A percentile compares a stretch with the other conserved stretches of the same genome.
Conservation (phyloP, 1,140 invertebrate species). For the Cyclina sinensis region DNA sequence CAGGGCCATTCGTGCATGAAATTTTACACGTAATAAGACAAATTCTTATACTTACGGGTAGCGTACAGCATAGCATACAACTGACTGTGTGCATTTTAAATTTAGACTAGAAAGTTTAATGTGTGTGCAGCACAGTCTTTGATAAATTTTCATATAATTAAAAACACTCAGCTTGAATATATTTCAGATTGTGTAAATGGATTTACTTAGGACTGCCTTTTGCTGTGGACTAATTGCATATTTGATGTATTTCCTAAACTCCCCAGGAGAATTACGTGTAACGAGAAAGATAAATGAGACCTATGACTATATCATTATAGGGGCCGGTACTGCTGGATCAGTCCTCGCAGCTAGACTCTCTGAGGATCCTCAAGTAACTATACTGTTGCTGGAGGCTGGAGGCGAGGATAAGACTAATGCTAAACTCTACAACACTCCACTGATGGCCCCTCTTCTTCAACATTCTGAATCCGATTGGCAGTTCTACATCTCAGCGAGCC, state of each 20-base stretch:
- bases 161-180: too few relatives aligned
- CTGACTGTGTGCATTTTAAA: too few relatives aligned
- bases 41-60: too few relatives aligned
- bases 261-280: background rate
- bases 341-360: conserved; percentile 97
- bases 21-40: too few relatives aligned
- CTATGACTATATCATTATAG: conserved; percentile 84
- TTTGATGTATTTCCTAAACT: background rate
- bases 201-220: background rate
- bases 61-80: too few relatives aligned
- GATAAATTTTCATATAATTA: too few relatives aligned
- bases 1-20: too few relatives aligned
- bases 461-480: background rate
- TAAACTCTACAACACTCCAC: conserved; percentile 86
- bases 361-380: conserved; percentile 91
- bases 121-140: too few relatives aligned
- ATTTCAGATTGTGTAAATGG: too few relatives aligned
- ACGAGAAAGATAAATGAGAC: background rate
- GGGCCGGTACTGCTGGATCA: conserved; percentile 97
- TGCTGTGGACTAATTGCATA: background rate
- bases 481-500: background rate
- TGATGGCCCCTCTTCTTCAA: background rate
- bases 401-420: conserved; percentile 96
- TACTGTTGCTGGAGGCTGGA: conserved; percentile 95
- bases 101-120: too few relatives aligned